Base-by-base conservation (phyloP, 1,140 invertebrate species). In the Anoplolepis gracilipes region DNA sequence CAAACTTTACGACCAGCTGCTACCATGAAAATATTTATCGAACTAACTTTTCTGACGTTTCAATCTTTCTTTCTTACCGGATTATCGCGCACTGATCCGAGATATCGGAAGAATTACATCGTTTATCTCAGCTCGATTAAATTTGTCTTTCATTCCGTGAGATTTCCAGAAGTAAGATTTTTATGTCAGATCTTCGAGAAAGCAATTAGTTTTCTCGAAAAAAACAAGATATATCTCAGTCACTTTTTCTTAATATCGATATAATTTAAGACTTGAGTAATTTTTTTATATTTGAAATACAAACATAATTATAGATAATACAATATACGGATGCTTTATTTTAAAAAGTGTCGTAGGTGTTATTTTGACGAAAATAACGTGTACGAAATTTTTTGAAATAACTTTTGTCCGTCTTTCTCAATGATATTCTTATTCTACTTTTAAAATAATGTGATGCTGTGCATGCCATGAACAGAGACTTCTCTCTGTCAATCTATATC, bases 1-100 rank as follows among this genome's bases (percentile, higher is more conserved):
- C 78, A 72, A 79, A 72, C 62, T 79, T 69, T 53, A 67, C 28
- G 49, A 46, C 13, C 62, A 33, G 53, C n/a, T 25, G 3, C 22
- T 16, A 22, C 25, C n/a, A 28, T 13, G 28, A 42, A 49, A 49
- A 77, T 36, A 16, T 46, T 59, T 77, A 77, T 64, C 19, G 36
- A 30, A 65, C 5, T 78, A 65, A 67, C 33, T 67, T 30, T 67
- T 78, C 22, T 42, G 25, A 0, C 22, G 22, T 36, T 76, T 67
- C 42, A 67, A 67, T 53, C 42, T 67, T 53, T 7, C 3, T 69
- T 79, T 36, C 25, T n/a, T 33, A 33, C 5, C 16, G 30, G 76
- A 79, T 79, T 79, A 79, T 53, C 10, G 30, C 6, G 16, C 3
- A 19, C 1, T 11, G 22, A 28, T 76, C 30, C 42, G 22, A 78